Percentiles rank a stretch among this genome's conserved stretches.
phyloP scores from a whole-genome alignment of 2,888 invertebrate species.

The Achlya flavicornis region DNA sequence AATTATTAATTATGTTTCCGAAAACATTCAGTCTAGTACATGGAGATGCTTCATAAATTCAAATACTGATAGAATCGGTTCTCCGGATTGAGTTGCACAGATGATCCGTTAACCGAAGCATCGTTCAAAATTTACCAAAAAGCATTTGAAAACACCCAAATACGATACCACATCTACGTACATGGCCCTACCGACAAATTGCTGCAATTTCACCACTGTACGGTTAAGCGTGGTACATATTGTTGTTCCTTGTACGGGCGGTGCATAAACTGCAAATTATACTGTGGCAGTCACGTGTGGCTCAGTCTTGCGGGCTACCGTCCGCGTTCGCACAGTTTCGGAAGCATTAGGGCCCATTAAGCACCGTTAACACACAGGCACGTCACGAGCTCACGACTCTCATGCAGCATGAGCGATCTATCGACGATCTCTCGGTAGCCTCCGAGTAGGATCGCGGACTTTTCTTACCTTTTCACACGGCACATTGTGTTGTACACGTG shows the following conservation, averaged over 20 bases:
- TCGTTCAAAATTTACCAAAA: background rate
- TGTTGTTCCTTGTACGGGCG: constrained; percentile 60
- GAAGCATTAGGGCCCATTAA: constrained; percentile 84
- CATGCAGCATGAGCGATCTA: constrained; percentile 74
- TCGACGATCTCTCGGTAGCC: constrained; percentile 78
- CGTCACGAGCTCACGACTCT: constrained; percentile 80
- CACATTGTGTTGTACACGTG: constrained; percentile 49
- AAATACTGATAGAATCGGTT: background rate
- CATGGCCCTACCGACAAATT: constrained; percentile 56
- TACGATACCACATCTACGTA: constrained; percentile 31
- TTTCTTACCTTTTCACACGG: constrained; percentile 73
- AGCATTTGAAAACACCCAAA: constrained; percentile 28
- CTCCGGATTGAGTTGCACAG: background rate
- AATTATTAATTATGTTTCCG: background rate
- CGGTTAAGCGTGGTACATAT: constrained; percentile 67
- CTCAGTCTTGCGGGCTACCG: constrained; percentile 72
- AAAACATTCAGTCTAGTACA: too few relatives aligned
- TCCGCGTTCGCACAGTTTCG: constrained; percentile 83
- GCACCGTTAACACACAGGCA: constrained; percentile 80
- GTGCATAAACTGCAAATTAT: constrained; percentile 73
- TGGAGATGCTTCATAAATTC: too few relatives aligned
- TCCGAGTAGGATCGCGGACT: constrained; percentile 53
- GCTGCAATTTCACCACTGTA: constrained; percentile 60
- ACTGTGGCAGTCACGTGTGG: constrained; percentile 75
- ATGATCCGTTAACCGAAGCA: background rate